These are phyloP conservation scores for Oasisia sp. DNA, from an alignment of 2,888 invertebrate species.

Conservation along the genomic window DNA sequence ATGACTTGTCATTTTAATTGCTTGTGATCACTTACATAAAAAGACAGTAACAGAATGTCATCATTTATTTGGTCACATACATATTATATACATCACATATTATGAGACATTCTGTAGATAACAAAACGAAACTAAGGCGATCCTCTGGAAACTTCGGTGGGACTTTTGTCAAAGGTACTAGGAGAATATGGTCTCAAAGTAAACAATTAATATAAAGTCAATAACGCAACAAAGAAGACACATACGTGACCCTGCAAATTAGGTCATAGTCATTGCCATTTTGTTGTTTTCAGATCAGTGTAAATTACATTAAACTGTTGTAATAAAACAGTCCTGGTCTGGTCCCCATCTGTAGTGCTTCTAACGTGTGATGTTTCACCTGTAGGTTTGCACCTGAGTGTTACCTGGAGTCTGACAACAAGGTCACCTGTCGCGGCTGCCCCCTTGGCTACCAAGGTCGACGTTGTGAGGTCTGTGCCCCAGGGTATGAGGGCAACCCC, in stretches of 20 bases:
- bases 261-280: neutral
- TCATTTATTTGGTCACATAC: too few species aligned
- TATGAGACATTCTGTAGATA: too few species aligned
- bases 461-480: conserved; percentile 83
- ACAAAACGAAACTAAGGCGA: too few species aligned
- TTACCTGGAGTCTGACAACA: conserved; percentile 77
- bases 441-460: conserved; percentile 85
- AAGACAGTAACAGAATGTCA: neutral
- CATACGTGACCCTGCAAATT: neutral
- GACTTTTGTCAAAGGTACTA: too few species aligned
- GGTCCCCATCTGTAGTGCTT: too few species aligned
- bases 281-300: neutral
- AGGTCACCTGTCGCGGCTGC: conserved; percentile 81
- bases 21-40: neutral
- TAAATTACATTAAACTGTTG: neutral
- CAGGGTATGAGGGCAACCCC: conserved; percentile 79
- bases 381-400: conserved; percentile 72
- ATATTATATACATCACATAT: too few species aligned
- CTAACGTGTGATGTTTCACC: too few species aligned
- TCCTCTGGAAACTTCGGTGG: too few species aligned
- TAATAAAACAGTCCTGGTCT: neutral
- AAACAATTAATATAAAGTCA: too few species aligned
- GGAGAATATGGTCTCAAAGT: too few species aligned
- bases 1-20: neutral
- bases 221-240: too few species aligned